Base-by-base conservation (phyloP, 1,140 invertebrate genomes). In the Papilio polytes region DNA sequence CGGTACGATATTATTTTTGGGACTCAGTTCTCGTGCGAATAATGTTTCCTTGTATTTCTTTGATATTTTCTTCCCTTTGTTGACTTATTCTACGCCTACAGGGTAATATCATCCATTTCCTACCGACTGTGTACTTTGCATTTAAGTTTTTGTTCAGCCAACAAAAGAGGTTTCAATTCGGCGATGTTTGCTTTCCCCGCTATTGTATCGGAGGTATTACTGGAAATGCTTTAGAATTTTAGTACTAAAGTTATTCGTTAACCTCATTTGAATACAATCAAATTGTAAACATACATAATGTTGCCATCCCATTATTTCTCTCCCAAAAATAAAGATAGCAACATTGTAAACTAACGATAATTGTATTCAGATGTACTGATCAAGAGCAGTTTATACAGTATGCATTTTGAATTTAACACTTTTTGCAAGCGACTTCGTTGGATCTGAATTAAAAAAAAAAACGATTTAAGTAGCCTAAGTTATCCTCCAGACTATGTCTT, bases 21-120 rank as follows among this genome's bases (percentile, higher is more conserved):
- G 63, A 15, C 63, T 70, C 63, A 31, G 63, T 70, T 70, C 26
- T 70, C 63, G 26, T 70, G 63, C 63, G 63, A 70, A 70, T 70
- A 70, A 70, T 70, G 63, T 70, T 70, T 70, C 63, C 63, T 70
- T 31, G 63, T 70, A 70, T 70, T 70, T 70, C 63, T 70, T 70
- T 70, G 63, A 36, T 70, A 70, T 70, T 70, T 70, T 70, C 63
- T 15, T 70, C 63, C 63, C 63, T 70, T 70, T 70, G 63, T 70
- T 70, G 63, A 70, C 26, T 70, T 70, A 70, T 36, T 31, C 22
- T 70, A 70, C 63, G 63, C 63, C 63, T 70, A 70, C 22, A 70
- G 63, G 12, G 63, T 70, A 70, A 70, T 70, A 31, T 63, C 59
- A 63, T 70, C 63, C 63, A 31, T 70, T 70, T 70, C 63, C 63